These are phyloP conservation scores for Corvus hawaiiensis DNA, from an alignment of 2,113 vertebrate genomes.

Conservation along the genomic window DNA sequence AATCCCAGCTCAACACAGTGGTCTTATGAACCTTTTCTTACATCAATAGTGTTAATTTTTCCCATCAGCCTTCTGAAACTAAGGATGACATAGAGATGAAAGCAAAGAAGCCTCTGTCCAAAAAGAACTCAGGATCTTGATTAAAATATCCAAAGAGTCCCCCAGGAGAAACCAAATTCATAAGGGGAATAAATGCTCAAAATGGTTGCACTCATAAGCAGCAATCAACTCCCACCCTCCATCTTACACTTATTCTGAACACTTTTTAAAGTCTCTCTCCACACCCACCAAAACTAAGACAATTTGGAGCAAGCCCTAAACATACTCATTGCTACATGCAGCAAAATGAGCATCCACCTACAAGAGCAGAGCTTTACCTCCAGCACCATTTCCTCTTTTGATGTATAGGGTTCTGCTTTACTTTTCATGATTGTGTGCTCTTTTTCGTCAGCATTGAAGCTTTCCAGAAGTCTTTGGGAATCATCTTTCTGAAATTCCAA, in stretches of 20 bases:
- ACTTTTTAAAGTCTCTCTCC: neutral
- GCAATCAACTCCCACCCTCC: neutral
- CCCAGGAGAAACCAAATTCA: neutral
- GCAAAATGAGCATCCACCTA: neutral
- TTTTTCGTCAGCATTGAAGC: constrained; percentile 48
- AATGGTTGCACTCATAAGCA: neutral
- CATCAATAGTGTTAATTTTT: neutral
- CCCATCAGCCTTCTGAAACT: neutral
- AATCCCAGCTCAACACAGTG: neutral
- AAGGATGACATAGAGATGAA: neutral
- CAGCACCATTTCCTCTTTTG: neutral
- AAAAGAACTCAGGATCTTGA: neutral
- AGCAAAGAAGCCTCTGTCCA: neutral
- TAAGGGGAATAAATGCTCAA: neutral
- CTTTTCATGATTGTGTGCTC: neutral
- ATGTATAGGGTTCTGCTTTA: neutral
- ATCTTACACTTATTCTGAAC: neutral
- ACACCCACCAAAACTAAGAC: neutral
- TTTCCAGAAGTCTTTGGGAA: constrained; percentile 76
- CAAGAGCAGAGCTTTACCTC: constrained; percentile 44
- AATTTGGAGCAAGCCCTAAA: neutral
- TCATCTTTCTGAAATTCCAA: constrained; percentile 72
- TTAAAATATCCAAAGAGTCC: neutral
- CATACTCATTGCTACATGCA: neutral
- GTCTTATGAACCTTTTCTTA: neutral